These are phyloP conservation scores for Odocoileus virginianus DNA, from an alignment of 2,113 vertebrate species.

Conservation along the genomic window DNA sequence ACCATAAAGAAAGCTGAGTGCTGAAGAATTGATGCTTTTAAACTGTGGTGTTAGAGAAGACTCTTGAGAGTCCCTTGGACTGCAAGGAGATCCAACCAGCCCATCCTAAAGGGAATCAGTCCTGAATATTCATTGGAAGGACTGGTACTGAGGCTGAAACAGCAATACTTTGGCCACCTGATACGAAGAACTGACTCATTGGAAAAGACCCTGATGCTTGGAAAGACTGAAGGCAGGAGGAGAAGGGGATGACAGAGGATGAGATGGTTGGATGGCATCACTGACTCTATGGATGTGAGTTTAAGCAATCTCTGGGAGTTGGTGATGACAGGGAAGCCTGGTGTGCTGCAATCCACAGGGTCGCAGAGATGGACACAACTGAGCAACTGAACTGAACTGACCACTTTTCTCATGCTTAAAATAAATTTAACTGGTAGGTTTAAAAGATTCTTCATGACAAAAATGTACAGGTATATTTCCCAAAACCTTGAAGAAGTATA, in stretches of 20 bases:
- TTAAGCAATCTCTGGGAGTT: background rate
- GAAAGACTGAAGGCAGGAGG: background rate
- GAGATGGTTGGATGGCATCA: background rate
- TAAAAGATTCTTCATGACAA: background rate
- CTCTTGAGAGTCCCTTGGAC: background rate
- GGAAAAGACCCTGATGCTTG: background rate
- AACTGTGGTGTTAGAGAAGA: background rate
- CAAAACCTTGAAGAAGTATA: background rate
- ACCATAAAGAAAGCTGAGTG: background rate
- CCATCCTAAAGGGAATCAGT: background rate
- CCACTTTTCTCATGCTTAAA: background rate
- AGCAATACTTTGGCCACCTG: background rate
- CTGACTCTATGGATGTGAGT: background rate
- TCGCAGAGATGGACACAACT: background rate
- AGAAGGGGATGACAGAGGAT: background rate
- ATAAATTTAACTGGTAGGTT: background rate
- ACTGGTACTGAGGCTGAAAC: background rate
- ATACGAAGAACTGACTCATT: background rate
- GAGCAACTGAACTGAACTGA: background rate
- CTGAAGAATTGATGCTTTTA: background rate
- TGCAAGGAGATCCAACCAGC: background rate
- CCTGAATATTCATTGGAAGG: background rate
- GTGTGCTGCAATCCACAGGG: background rate
- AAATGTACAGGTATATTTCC: background rate
- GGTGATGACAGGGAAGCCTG: background rate